phyloP scores from a whole-genome alignment of 2,888 invertebrate species.

The Tetragonula carbonaria region DNA sequence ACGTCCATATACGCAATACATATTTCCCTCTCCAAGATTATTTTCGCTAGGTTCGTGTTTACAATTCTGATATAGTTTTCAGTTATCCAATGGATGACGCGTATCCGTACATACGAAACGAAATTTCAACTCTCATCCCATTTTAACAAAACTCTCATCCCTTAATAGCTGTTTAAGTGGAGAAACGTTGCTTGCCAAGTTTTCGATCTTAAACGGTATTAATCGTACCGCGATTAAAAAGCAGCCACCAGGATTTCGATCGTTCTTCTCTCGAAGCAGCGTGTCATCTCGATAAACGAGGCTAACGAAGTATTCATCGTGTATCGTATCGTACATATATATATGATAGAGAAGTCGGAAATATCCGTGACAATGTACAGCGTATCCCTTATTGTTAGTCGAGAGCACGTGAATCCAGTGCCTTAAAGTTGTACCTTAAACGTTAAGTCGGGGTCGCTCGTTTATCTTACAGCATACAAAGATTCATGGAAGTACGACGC shows the following conservation, averaged over 20 bases:
- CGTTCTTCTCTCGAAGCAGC: not conserved
- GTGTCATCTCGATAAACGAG: conserved; percentile 13
- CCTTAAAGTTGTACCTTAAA: conserved; percentile 32
- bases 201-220: conserved; percentile 33
- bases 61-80: conserved; percentile 21
- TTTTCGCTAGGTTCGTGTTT: conserved; percentile 14
- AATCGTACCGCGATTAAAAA: conserved; percentile 49
- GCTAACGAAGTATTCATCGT: conserved; percentile 9
- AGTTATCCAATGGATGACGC: not conserved
- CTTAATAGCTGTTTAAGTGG: not conserved
- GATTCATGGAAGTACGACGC: conserved; percentile 71
- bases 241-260: conserved; percentile 35
- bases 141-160: not conserved
- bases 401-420: conserved; percentile 52
- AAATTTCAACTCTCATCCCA: not conserved
- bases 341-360: conserved; percentile 30
- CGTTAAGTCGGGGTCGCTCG: conserved; percentile 46
- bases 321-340: conserved; percentile 9
- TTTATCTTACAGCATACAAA: conserved; percentile 73
- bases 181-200: conserved; percentile 24
- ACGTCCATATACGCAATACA: conserved; percentile 5
- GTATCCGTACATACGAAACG: not conserved
- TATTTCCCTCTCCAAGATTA: not conserved
- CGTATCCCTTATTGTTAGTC: conserved; percentile 49
- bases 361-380: conserved; percentile 63